Base-by-base conservation (phyloP, 1,140 invertebrate species). In the Ceratina calcarata region DNA sequence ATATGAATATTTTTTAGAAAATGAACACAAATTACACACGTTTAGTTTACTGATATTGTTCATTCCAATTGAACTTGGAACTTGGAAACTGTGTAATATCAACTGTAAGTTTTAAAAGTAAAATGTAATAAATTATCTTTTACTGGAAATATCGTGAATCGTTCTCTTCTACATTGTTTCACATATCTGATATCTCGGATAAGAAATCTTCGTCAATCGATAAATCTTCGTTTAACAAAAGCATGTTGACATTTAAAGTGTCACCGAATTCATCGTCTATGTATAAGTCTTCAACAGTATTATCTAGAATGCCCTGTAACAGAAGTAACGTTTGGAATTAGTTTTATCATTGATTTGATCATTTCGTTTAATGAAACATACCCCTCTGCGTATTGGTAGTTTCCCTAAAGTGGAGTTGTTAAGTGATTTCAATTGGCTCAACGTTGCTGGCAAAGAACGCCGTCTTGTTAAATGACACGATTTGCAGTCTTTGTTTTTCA, bases 181-280 rank as follows among this genome's bases (percentile, higher is more conserved):
- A 87, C 18, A 82, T 32, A 61, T 90, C 71, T 68, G 83, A 67
- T n/a, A 85, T 77, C 20, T 89, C 76, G 20, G 79, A 66, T 71
- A 89, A 68, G 55, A 85, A 80, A 67, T 90, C 83, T 37, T 86
- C 73, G 62, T 90, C 86, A 20, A 32, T 12, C 4, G 74, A 69
- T 71, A 76, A 32, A 22, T 84, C 72, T n/a, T 87, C 82, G 13
- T 88, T 66, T 74, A 90, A 74, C n/a, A 91, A 82, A 45, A 89
- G 58, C 86, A 91, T 86, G 72, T 91, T 91, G 20, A 89, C 71
- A 32, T 89, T 91, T 61, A 91, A 86, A 64, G 37, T 85, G 24
- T 87, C 85, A 13, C 80, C 88, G 53, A 91, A 91, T 74, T 91
- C 90, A 69, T 91, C 90, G 22, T 91, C 90, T 73, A 91, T 90